Conservation (phyloP, 2,113 vertebrate species). For the Gavia stellata region DNA sequence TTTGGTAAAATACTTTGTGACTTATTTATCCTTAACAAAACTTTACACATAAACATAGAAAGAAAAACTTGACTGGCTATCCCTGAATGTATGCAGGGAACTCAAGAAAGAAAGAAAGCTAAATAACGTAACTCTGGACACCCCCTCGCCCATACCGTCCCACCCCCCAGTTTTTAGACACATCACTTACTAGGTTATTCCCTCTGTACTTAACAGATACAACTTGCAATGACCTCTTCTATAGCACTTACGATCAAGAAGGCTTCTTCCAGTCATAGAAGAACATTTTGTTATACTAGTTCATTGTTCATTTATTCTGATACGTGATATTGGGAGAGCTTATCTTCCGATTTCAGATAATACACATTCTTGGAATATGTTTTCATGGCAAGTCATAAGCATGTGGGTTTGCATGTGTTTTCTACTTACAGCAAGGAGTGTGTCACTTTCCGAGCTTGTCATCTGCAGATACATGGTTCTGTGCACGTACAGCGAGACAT, state of each 20-base stretch:
- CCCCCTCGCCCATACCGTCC: background rate
- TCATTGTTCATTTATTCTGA: background rate
- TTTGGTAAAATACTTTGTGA: background rate
- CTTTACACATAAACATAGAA: background rate
- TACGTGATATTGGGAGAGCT: background rate
- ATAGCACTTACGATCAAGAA: rapidly evolving
- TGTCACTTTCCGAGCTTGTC: background rate
- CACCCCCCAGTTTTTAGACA: background rate
- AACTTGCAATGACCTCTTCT: background rate
- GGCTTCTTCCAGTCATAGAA: background rate
- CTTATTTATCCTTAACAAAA: background rate
- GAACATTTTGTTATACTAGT: background rate
- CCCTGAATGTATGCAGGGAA: background rate
- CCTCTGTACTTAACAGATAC: background rate
- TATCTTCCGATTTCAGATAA: background rate
- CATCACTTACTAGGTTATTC: background rate
- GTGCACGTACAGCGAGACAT: rapidly evolving
- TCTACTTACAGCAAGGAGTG: background rate
- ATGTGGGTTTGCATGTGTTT: background rate
- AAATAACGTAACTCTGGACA: background rate
- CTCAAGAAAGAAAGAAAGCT: background rate
- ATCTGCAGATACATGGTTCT: too few species aligned
- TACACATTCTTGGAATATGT: background rate
- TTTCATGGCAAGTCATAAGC: background rate
- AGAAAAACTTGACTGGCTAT: background rate